Conservation (phyloP, 2,113 vertebrate genomes). For the Corythaixoides concolor region DNA sequence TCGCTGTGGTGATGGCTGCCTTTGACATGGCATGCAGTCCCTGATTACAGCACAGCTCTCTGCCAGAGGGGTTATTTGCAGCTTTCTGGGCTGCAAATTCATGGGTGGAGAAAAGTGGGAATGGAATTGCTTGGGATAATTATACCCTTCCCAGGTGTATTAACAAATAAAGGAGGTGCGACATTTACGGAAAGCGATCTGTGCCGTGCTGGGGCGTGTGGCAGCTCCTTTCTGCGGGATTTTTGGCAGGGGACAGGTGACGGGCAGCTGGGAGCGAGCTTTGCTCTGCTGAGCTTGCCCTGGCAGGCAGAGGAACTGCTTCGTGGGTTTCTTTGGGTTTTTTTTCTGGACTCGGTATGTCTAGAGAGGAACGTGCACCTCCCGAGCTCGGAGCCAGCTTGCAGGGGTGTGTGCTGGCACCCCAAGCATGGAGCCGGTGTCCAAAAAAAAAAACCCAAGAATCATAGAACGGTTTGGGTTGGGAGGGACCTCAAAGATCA, state of each 20-base stretch:
- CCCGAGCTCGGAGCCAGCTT: background rate
- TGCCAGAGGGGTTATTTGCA: background rate
- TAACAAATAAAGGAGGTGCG: accelerated
- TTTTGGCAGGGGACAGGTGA: background rate
- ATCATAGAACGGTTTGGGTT: too few species aligned
- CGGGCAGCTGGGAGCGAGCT: background rate
- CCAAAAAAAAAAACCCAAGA: background rate
- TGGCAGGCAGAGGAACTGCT: background rate
- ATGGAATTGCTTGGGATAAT: background rate
- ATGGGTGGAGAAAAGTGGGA: background rate
- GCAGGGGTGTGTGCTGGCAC: background rate
- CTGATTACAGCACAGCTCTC: background rate
- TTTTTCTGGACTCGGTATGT: background rate
- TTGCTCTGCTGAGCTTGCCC: background rate
- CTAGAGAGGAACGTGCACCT: background rate
- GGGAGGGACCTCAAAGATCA: too few species aligned
- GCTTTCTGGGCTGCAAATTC: background rate
- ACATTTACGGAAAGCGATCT: background rate
- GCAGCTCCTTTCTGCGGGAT: too few species aligned
- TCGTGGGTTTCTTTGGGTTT: background rate
- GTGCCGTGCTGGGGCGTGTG: too few species aligned
- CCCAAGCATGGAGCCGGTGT: accelerated
- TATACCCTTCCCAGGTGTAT: background rate
- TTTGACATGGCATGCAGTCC: background rate
- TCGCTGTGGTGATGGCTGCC: background rate